phyloP scores from a whole-genome alignment of 2,797 vertebrate genomes.

The Pagetopsis macropterus region DNA sequence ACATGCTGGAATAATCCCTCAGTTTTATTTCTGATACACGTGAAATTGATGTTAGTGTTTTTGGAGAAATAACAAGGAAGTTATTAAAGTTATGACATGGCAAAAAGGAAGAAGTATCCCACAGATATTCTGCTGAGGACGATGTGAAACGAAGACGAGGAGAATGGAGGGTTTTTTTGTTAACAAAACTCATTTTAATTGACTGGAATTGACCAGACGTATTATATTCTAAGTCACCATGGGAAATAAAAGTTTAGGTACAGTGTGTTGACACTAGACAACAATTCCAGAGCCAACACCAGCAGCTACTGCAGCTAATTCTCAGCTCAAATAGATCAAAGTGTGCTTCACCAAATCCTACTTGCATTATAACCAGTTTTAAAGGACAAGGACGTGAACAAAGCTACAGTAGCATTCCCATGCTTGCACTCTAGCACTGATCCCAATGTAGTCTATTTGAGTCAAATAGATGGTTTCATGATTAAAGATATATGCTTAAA shows the following conservation, averaged over 20 bases:
- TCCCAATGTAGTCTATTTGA: neutral
- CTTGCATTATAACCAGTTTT: neutral
- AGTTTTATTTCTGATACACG: neutral
- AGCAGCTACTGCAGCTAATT: slow-evolving; percentile 6
- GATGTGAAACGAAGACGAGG: neutral
- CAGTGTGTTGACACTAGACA: slow-evolving; percentile 25
- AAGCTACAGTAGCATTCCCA: neutral
- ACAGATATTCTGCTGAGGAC: neutral
- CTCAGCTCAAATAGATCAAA: neutral
- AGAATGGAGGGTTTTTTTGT: neutral
- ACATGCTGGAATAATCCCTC: slow-evolving; percentile 6
- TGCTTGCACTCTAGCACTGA: neutral
- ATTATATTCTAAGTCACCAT: neutral
- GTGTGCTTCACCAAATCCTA: neutral
- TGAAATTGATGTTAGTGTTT: neutral
- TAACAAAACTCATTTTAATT: slow-evolving; percentile 18
- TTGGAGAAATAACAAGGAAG: neutral
- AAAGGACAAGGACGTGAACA: neutral
- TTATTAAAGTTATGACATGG: neutral
- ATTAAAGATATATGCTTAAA: neutral
- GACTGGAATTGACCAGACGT: slow-evolving; percentile 13
- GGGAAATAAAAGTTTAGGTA: slow-evolving; percentile 29
- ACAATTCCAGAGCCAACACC: slow-evolving; percentile 2
- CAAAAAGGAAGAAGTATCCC: neutral
- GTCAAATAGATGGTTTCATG: neutral